Evolutionary conservation across 2,797 vertebrate species (phyloP), one percentile per base, ranked within the genome.

Genomic region (Eurystomus glaucurus): DNA sequence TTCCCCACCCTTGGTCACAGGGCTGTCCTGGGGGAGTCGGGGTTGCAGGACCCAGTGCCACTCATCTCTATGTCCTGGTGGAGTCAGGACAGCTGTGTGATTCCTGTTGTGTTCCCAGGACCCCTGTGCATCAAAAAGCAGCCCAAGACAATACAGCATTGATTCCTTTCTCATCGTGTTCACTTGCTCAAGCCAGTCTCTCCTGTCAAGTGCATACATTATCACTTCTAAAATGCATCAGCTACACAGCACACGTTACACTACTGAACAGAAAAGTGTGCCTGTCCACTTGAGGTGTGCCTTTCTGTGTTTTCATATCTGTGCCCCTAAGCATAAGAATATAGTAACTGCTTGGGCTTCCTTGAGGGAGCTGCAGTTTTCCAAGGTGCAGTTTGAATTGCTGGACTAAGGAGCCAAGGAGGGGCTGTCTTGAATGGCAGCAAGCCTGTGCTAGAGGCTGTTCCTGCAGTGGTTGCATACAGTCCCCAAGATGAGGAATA

Each of bases 201-300:
- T 93, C 55, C 79, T 83, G 75, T 74, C 41, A 23, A 2, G 33
- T 52, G 23, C 28, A 23, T 21, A 20, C 22, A 13, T 60, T 64
- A 29, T 57, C 66, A 12, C 68, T 83, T 90, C 71, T 76, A 82
- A 90, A 91, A 80, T 4, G 46, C 37, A 84, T 75, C 64, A 70
- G 55, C 65, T 69, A 28, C 0, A 0, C 71, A 28, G 60, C 2
- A 2, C 46, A n/a, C 2, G 0, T 88, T 58, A 82, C 15, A 5
- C 29, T 83, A 31, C 39, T 26, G 55, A 71, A 28, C 61, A 79
- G 41, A 76, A 85, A 64, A 88, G 54, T 2, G 1, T 80, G 68
- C 60, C 64, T 74, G 64, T 43, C 43, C 43, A 4, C 22, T 10
- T 33, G 43, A 8, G 46, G 7, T 11, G 50, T 54, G 45, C 60